phyloP scores from a whole-genome alignment of 1,140 invertebrate species.

The Bathynomus jamesi region DNA sequence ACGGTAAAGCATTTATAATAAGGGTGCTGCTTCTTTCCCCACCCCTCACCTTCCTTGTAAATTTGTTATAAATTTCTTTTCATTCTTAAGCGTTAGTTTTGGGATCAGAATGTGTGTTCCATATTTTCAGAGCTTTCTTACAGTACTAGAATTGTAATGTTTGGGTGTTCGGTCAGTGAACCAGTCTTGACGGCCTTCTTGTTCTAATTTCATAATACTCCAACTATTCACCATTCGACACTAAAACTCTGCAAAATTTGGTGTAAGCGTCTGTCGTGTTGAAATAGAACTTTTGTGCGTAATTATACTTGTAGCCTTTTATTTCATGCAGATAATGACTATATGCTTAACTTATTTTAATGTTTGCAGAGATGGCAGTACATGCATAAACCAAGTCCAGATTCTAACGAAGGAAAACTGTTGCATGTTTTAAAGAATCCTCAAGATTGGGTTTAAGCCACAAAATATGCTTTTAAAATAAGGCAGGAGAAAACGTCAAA shows the following conservation, averaged over 20 bases:
- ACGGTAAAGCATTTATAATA: too few species aligned
- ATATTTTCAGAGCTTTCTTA: too few species aligned
- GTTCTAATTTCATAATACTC: neutral
- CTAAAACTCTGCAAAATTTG: neutral
- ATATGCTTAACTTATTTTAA: too few species aligned
- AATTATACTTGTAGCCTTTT: constrained; percentile 47
- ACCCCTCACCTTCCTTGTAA: neutral
- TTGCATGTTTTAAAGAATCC: constrained; percentile 77
- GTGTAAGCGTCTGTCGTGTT: neutral
- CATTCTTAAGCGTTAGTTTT: too few species aligned
- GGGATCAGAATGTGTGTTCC: too few species aligned
- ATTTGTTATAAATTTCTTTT: too few species aligned
- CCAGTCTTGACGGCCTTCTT: too few species aligned
- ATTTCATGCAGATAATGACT: too few species aligned
- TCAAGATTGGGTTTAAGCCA: constrained; percentile 79
- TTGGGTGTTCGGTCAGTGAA: too few species aligned
- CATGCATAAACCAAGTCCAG: constrained; percentile 66
- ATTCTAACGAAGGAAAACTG: constrained; percentile 66
- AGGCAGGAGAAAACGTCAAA: too few species aligned
- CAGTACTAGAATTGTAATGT: neutral
- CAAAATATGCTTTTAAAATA: too few species aligned
- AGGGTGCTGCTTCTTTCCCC: neutral
- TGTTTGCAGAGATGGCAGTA: constrained; percentile 84
- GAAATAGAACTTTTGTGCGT: neutral
- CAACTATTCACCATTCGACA: neutral